phyloP scores from a whole-genome alignment of 2,888 invertebrate genomes.

The Sthenelais limicola region DNA sequence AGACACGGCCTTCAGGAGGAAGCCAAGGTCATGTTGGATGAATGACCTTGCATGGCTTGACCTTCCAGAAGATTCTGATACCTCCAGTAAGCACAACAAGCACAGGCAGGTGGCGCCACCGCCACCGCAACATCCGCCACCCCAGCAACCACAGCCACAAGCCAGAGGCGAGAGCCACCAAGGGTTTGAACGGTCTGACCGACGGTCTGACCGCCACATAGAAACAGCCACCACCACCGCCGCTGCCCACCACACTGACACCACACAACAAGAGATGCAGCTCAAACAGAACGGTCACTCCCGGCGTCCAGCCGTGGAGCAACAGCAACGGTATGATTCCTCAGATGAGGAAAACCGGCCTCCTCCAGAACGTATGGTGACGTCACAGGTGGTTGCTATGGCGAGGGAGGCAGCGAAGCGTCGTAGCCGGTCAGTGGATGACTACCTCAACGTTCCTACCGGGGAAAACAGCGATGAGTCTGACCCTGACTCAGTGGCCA shows the following conservation, averaged over 20 bases:
- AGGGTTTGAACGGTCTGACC: too few species aligned
- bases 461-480: conserved; percentile 21
- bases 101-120: conserved; percentile 23
- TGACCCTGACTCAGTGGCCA: conserved; percentile 36
- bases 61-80: too few species aligned
- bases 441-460: conserved; percentile 26
- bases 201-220: too few species aligned
- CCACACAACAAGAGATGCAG: neutral
- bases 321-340: too few species aligned
- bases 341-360: conserved; percentile 27
- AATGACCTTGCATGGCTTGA: conserved; percentile 26
- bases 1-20: conserved; percentile 22
- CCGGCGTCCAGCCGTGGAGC: too few species aligned
- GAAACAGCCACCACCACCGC: neutral
- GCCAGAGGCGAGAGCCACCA: conserved; percentile 5
- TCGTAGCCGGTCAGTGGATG: conserved; percentile 19
- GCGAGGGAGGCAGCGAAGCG: conserved; percentile 24
- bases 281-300: neutral
- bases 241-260: neutral
- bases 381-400: conserved; percentile 16
- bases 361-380: neutral
- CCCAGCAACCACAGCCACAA: neutral
- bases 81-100: too few species aligned
- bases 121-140: too few species aligned
- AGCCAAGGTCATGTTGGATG: conserved; percentile 18